phyloP scores from a whole-genome alignment of 2,888 invertebrate genomes.

The Andrena camellia region DNA sequence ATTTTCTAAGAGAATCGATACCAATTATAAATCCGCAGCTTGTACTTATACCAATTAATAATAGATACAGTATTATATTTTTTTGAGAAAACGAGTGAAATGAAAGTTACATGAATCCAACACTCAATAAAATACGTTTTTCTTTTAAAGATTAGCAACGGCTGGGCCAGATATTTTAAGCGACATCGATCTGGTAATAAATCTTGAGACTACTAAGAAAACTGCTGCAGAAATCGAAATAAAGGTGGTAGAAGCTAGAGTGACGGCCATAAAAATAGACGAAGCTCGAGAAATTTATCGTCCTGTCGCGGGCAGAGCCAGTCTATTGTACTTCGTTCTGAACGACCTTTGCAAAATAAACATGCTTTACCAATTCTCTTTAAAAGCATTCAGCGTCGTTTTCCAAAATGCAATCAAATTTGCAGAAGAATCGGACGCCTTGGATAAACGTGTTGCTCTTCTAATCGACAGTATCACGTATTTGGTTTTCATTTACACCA shows the following conservation, averaged over 20 bases:
- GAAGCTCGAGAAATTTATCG: constrained; percentile 95
- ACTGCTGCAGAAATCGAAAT: constrained; percentile 96
- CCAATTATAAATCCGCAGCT: too few species aligned
- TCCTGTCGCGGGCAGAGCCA: constrained; percentile 94
- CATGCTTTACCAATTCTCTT: constrained; percentile 97
- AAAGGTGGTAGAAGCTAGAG: constrained; percentile 94
- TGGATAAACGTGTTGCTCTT: constrained; percentile 90
- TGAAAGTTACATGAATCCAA: neutral
- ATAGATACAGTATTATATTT: too few species aligned
- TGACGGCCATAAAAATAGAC: constrained; percentile 95
- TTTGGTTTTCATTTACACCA: constrained; percentile 94
- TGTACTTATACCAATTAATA: too few species aligned
- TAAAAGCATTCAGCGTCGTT: constrained; percentile 97
- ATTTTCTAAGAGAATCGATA: too few species aligned
- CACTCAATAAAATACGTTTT: neutral
- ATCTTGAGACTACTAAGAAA: constrained; percentile 96
- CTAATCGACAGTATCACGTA: constrained; percentile 95
- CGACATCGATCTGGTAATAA: constrained; percentile 95
- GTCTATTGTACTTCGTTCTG: constrained; percentile 96
- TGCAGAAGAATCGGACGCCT: constrained; percentile 89
- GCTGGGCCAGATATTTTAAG: constrained; percentile 97
- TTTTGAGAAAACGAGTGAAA: too few species aligned
- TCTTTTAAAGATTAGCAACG: constrained; percentile 89
- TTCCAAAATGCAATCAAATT: constrained; percentile 93
- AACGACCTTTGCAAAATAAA: constrained; percentile 97